Evolutionary conservation across 53 echinoderm and acorn worm species (phyloP).

Genomic region (Holothuria leucospilota): DNA sequence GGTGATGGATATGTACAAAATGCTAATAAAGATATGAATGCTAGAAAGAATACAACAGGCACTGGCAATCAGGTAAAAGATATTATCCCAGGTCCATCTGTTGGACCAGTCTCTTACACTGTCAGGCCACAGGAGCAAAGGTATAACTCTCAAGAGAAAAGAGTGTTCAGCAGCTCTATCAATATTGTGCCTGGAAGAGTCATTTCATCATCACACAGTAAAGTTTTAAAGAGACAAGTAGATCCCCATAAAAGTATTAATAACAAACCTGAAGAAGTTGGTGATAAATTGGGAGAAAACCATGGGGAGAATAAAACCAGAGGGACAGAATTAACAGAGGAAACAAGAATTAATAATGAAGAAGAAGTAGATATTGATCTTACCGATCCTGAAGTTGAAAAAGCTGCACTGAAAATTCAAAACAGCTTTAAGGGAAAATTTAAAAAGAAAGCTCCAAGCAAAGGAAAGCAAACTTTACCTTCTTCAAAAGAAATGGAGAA

Average conservation of each 20-base stretch:
- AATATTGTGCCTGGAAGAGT: constrained; percentile 31
- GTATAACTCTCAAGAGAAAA: no score
- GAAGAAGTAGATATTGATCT: constrained; percentile 85
- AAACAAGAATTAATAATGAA: neutral
- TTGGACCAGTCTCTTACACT: no score
- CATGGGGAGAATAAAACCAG: neutral
- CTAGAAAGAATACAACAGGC: no score
- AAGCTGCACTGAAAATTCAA: constrained; percentile 90
- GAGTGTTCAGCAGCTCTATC: neutral
- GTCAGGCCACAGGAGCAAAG: neutral
- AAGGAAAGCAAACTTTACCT: no score
- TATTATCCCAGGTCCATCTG: no score
- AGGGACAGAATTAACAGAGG: neutral
- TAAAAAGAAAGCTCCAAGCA: neutral
- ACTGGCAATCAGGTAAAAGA: no score
- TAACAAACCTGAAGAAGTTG: no score
- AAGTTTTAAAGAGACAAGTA: neutral
- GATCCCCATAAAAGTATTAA: no score
- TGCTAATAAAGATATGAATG: no score
- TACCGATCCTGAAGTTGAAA: constrained; percentile 87
- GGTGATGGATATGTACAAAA: no score
- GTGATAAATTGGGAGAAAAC: no score
- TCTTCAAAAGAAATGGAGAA: no score
- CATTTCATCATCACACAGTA: neutral
- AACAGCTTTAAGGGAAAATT: constrained; percentile 73